These are phyloP conservation scores for Centruroides sculpturatus DNA, from an alignment of 1,140 invertebrate species.

Conservation along the genomic window DNA sequence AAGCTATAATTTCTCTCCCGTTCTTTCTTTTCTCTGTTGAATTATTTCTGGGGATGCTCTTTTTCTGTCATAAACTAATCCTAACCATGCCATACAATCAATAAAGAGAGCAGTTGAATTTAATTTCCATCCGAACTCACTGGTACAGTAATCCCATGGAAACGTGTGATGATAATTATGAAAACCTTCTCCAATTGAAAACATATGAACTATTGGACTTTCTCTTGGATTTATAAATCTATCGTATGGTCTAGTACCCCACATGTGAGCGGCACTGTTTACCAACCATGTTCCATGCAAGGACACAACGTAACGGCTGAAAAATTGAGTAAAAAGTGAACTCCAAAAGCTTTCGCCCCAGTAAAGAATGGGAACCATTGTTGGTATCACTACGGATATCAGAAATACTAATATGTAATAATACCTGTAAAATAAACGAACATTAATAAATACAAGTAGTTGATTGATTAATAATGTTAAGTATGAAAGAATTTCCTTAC, in stretches of 20 bases:
- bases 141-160: conserved; percentile 35
- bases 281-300: conserved; percentile 85
- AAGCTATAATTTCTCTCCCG: conserved; percentile 20
- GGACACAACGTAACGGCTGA: conserved; percentile 26
- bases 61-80: conserved; percentile 35
- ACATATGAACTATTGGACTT: conserved; percentile 29
- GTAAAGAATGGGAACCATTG: conserved; percentile 56
- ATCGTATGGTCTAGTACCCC: conserved; percentile 83
- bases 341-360: conserved; percentile 69
- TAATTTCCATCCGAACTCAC: conserved; percentile 34
- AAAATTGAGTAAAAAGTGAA: conserved; percentile 36
- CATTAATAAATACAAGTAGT: background rate
- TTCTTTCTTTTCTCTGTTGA: conserved; percentile 21
- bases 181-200: conserved; percentile 35
- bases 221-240: conserved; percentile 32
- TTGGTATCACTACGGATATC: conserved; percentile 70
- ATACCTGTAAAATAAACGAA: conserved; percentile 34
- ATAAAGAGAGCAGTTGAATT: conserved; percentile 41
- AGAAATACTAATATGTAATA: conserved; percentile 67
- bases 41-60: conserved; percentile 25
- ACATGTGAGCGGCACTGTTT: conserved; percentile 86
- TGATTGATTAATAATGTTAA: background rate
- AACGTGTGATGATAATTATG: conserved; percentile 44
- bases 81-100: conserved; percentile 34
- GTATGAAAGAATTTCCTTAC: background rate